Evolutionary conservation across 1,140 invertebrate genomes (phyloP), one percentile per base, ranked within the genome.

Genomic region (Bombus ignitus): DNA sequence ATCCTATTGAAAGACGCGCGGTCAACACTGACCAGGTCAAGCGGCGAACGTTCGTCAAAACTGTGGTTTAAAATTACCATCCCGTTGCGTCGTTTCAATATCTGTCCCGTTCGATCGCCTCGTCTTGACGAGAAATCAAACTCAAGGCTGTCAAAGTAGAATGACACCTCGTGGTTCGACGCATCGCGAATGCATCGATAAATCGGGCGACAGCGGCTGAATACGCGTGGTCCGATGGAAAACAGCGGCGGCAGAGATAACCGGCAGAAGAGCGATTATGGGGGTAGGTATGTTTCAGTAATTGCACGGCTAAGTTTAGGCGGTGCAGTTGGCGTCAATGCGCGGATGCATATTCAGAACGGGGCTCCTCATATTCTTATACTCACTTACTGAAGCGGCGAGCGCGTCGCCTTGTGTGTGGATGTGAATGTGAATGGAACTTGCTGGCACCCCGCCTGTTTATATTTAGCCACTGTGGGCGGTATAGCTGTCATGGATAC

Each of bases 391-490:
- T 88, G 85, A 88, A 87, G 89, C 87, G 87, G 85, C 79, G 85
- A 83, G 53, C 53, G 47, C 53, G 53, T 37, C 65, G 18, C n/a
- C 87, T 88, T n/a, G 87, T 73, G 79, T 83, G 81, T 84, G 85
- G 81, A 89, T 92, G 90, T 91, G 89, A 90, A 91, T 95, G 94
- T 94, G 94, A 95, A 95, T 95, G 94, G 94, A 95, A 95, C 93
- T 93, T 89, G 93, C 91, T 95, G 95, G 95, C 94, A 95, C 92
- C 93, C 93, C 92, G 94, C 95, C 94, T 95, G 93, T 94, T 94
- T 95, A 95, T 95, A 95, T 95, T 95, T 95, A 95, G 94, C 94
- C 91, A 92, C 94, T 93, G 94, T 95, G 94, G 94, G 94, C 94
- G 94, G 94, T 95, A 94, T 94, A 93, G 92, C 94, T 95, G 94